Evolutionary conservation across 2,888 invertebrate genomes (phyloP).

Genomic region (Malthinus flaveolus): DNA sequence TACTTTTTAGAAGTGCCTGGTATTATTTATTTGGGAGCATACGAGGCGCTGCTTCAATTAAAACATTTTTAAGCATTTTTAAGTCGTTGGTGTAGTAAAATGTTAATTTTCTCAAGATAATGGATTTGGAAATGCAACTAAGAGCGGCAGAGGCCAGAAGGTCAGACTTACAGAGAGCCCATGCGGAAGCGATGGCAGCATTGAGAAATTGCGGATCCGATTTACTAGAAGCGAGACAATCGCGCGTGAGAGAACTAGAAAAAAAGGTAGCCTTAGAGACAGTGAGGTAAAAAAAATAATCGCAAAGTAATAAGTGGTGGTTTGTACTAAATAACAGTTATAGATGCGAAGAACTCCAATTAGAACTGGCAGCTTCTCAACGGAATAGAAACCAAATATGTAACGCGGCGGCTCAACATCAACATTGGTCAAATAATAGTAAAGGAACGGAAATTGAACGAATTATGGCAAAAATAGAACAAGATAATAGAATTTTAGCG

Average conservation of each 20-base stretch:
- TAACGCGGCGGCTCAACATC: constrained; percentile 41
- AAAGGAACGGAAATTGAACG: constrained; percentile 80
- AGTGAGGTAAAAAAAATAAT: constrained; percentile 43
- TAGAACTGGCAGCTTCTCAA: constrained; percentile 72
- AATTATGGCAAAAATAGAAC: constrained; percentile 94
- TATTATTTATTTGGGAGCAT: no score
- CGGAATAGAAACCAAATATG: constrained; percentile 51
- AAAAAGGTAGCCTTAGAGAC: constrained; percentile 73
- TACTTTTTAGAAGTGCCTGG: no score
- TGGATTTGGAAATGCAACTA: constrained; percentile 72
- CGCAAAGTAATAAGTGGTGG: no score
- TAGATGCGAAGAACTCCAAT: constrained; percentile 83
- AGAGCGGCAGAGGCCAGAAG: constrained; percentile 79
- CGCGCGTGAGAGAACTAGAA: constrained; percentile 85
- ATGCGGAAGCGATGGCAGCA: constrained; percentile 72
- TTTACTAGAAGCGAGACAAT: constrained; percentile 72
- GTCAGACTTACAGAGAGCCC: constrained; percentile 76
- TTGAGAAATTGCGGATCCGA: constrained; percentile 62
- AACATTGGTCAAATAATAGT: constrained; percentile 45
- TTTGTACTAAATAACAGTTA: constrained; percentile 7
- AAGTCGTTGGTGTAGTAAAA: no score
- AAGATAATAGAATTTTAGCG: constrained; percentile 85
- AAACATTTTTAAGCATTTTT: no score
- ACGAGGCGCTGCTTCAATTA: no score
- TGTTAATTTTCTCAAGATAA: constrained; percentile 36